These are phyloP conservation scores for Vireo altiloquus DNA, from an alignment of 2,113 vertebrate species.

Conservation along the genomic window DNA sequence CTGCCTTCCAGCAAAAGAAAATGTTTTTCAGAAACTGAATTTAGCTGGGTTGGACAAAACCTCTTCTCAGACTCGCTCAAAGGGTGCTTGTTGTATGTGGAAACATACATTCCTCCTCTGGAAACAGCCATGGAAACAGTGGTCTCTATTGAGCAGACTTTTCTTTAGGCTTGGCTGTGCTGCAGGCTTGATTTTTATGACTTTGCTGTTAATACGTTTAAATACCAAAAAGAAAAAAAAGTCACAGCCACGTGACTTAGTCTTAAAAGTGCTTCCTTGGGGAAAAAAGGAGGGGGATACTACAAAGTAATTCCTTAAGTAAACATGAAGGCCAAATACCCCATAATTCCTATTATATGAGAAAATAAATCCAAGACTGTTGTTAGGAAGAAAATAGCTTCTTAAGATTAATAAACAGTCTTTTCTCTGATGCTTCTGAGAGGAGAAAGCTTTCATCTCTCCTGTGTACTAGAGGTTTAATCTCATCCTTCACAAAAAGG, in stretches of 20 bases:
- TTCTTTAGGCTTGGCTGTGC: neutral
- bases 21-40: constrained; percentile 16
- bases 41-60: neutral
- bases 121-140: neutral
- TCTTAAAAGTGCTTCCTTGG: neutral
- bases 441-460: neutral
- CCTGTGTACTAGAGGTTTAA: neutral
- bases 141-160: neutral
- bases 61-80: neutral
- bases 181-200: neutral
- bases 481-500: constrained; percentile 1
- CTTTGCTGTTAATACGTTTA: neutral
- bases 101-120: constrained; percentile 14
- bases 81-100: neutral
- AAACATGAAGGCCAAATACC: neutral
- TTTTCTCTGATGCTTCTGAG: neutral
- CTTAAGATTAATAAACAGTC: neutral
- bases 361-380: neutral
- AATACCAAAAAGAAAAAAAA: neutral
- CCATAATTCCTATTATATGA: neutral
- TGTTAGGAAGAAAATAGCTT: neutral
- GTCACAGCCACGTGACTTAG: neutral
- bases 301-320: neutral
- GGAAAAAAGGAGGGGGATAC: neutral
- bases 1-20: constrained; percentile 50